A percentile compares a stretch with the other conserved stretches of the same genome.
These are phyloP conservation scores for Leptinotarsa rubiginosa DNA, from an alignment of 2,888 invertebrate species.

Conservation along the genomic window DNA sequence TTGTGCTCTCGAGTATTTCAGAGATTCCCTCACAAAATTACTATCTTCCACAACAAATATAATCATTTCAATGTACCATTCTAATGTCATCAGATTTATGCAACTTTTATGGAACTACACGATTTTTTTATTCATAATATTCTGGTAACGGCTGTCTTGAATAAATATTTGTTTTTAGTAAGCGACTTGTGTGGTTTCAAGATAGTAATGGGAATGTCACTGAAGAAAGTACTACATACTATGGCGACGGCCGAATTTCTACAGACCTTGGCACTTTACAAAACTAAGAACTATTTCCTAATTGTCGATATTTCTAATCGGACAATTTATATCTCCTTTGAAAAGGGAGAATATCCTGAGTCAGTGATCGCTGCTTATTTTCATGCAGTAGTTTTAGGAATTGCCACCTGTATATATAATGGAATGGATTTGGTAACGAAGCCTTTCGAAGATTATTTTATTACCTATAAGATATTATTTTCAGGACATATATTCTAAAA, in stretches of 20 bases:
- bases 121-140: neutral
- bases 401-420: conserved; percentile 62
- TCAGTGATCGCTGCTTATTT: conserved; percentile 78
- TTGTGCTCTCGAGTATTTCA: no score
- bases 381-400: conserved; percentile 73
- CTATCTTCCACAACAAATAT: no score
- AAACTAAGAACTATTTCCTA: conserved; percentile 70
- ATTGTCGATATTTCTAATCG: conserved; percentile 66
- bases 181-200: conserved; percentile 72
- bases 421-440: conserved; percentile 56
- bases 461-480: neutral
- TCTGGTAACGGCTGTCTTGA: neutral
- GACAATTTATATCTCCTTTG: conserved; percentile 71
- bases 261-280: conserved; percentile 66
- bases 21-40: no score
- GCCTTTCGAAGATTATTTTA: neutral
- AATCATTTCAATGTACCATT: no score
- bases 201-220: conserved; percentile 72
- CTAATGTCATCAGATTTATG: no score
- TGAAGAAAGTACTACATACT: conserved; percentile 58
- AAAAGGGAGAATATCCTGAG: conserved; percentile 66
- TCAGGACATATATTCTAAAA: conserved; percentile 59
- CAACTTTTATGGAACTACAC: no score
- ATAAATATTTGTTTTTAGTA: conserved; percentile 66
- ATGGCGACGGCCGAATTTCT: conserved; percentile 61